Percentiles rank a stretch among this genome's conserved stretches.
Evolutionary conservation across 2,113 vertebrate species (phyloP).

Genomic region (Otocyon megalotis): DNA sequence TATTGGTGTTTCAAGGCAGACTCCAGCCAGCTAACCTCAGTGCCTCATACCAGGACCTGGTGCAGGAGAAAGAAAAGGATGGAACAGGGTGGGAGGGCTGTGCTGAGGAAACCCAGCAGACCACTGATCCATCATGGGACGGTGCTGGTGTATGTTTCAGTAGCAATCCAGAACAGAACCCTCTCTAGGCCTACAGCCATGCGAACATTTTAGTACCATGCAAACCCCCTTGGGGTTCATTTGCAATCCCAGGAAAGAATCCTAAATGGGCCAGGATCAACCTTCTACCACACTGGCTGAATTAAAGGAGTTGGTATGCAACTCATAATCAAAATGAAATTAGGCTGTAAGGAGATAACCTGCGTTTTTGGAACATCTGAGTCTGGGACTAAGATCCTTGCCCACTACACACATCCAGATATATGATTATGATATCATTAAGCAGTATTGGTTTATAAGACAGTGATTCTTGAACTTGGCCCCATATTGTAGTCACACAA

Average conservation of each 20-base stretch:
- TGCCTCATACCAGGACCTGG: fast-evolving
- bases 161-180: not conserved
- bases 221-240: not conserved
- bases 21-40: not conserved
- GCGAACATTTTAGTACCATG: not conserved
- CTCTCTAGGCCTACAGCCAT: not conserved
- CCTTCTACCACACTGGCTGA: not conserved
- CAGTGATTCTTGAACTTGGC: not conserved
- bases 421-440: not conserved
- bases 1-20: not conserved
- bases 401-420: not conserved
- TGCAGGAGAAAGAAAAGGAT: not conserved
- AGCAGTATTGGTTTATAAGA: not conserved
- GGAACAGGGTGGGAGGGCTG: not conserved
- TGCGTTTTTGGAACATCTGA: not conserved
- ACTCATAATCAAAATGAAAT: not conserved
- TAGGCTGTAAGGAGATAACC: not conserved
- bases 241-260: not conserved
- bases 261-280: not conserved
- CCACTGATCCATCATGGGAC: fast-evolving
- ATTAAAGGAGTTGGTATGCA: not conserved
- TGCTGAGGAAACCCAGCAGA: fast-evolving
- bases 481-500: not conserved
- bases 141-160: not conserved
- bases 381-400: not conserved